Evolutionary conservation across 92 coral and sea anemone species (phyloP).

Genomic region (Porites evermanni): DNA sequence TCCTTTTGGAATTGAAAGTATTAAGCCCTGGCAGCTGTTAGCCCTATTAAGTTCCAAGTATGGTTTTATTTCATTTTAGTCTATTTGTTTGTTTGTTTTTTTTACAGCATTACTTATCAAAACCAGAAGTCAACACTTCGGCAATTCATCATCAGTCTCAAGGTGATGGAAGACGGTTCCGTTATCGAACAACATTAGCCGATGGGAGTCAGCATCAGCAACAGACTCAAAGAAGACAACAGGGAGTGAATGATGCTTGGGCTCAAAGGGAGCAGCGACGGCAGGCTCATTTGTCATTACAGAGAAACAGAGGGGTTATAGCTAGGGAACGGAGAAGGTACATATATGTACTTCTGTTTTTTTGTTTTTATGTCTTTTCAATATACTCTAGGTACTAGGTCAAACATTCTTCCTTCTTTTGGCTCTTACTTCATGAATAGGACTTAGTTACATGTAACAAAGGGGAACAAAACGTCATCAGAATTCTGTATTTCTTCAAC

Average conservation of each 20-base stretch:
- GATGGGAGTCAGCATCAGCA: constrained; percentile 36
- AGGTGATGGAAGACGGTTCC: constrained; percentile 76
- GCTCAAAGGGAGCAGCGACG: constrained; percentile 62
- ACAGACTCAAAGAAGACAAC: constrained; percentile 9
- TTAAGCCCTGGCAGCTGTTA: not conserved
- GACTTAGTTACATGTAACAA: too few species aligned
- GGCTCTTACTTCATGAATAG: too few species aligned
- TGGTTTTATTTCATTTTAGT: not conserved
- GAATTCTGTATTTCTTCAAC: too few species aligned
- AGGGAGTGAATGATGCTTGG: constrained; percentile 60
- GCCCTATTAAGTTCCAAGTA: not conserved
- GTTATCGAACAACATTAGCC: constrained; percentile 78
- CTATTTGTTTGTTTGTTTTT: not conserved
- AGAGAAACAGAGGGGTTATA: constrained; percentile 49
- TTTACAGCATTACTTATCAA: constrained; percentile 73
- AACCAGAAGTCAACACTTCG: constrained; percentile 17
- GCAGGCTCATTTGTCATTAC: constrained; percentile 61
- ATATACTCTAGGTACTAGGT: not conserved
- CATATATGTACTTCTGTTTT: not conserved
- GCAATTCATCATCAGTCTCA: constrained; percentile 6
- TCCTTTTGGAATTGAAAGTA: too few species aligned
- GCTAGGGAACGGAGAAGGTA: constrained; percentile 87
- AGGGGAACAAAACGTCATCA: too few species aligned
- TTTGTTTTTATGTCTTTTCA: not conserved
- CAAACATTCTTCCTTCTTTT: too few species aligned